Evolutionary conservation across 2,888 invertebrate species (phyloP).

Genomic region (Parnassius orleans): DNA sequence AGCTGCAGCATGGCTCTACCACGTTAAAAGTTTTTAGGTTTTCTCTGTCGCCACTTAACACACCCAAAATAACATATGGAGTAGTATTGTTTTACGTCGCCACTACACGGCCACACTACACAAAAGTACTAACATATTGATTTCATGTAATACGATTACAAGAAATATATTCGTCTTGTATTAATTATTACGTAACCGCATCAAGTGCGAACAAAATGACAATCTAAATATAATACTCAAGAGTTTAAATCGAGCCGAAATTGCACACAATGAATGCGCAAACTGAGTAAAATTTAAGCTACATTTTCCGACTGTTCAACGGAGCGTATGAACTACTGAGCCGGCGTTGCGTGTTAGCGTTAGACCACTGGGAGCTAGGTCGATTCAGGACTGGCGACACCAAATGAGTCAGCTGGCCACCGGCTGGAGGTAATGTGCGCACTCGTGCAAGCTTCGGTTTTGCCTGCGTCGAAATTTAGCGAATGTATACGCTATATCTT

Average conservation of each 20-base stretch:
- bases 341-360: constrained; percentile 68
- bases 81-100: no score
- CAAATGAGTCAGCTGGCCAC: constrained; percentile 52
- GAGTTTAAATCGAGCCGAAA: constrained; percentile 6
- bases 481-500: constrained; percentile 3
- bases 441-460: constrained; percentile 42
- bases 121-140: no score
- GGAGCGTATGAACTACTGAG: constrained; percentile 66
- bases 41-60: no score
- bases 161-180: no score
- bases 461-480: constrained; percentile 42
- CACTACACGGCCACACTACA: no score
- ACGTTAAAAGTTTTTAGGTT: no score
- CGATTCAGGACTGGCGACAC: constrained; percentile 56
- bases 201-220: not conserved
- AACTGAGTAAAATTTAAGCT: constrained; percentile 46
- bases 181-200: not conserved
- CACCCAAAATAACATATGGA: no score
- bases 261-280: constrained; percentile 29
- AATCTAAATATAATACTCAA: constrained; percentile 2
- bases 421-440: constrained; percentile 53
- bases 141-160: no score
- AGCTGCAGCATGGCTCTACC: no score
- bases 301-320: constrained; percentile 60
- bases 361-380: constrained; percentile 55